Conservation (phyloP, 30 jellyfish, hydroid and myxozoan genomes). For the Aurelia coerulea region DNA sequence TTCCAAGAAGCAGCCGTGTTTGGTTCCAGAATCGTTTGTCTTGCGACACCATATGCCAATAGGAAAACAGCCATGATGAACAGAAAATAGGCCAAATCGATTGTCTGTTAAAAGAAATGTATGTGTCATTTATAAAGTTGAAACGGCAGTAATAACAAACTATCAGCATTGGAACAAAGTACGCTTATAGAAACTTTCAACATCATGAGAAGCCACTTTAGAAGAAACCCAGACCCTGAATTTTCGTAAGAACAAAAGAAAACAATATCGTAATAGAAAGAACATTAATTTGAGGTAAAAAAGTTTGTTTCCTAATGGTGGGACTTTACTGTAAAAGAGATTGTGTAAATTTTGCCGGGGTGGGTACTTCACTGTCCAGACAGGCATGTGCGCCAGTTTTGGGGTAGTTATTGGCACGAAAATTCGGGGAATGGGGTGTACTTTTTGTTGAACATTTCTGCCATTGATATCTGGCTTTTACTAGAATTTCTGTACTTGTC, state of each 20-base stretch:
- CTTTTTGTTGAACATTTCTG: no score
- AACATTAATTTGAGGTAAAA: not conserved
- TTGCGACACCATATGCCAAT: conserved; percentile 93
- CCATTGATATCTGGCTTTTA: no score
- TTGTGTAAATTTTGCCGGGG: no score
- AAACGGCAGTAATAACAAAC: not conserved
- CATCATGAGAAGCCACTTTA: no score
- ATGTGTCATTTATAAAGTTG: not conserved
- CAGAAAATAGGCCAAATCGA: conserved; percentile 86
- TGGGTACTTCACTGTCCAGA: no score
- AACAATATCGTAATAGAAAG: no score
- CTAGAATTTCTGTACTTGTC: no score
- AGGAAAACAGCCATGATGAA: conserved; percentile 91
- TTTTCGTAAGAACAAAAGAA: not conserved
- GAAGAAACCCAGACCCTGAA: no score
- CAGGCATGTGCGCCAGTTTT: no score
- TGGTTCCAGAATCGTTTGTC: conserved; percentile 78
- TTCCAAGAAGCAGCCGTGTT: conserved; percentile 56
- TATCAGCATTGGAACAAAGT: not conserved
- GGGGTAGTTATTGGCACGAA: no score
- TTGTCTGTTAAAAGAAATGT: conserved; percentile 50
- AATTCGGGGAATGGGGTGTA: no score
- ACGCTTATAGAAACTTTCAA: not conserved
- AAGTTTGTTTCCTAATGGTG: not conserved
- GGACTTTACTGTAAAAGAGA: not conserved